Evolutionary conservation across 2,113 vertebrate genomes (phyloP), one percentile per base, ranked within the genome.

Genomic region (Cercopithecus mona): DNA sequence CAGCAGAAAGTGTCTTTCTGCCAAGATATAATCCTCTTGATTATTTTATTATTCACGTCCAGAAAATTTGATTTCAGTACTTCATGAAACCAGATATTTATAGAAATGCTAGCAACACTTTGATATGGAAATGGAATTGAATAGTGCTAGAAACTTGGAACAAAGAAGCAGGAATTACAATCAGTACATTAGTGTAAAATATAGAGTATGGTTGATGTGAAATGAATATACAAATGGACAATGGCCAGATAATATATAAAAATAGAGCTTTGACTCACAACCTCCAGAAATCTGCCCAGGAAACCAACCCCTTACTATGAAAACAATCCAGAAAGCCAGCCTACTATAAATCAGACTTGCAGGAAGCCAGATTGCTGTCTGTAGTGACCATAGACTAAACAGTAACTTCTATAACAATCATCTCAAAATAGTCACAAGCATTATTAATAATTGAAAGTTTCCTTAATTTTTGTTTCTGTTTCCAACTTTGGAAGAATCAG

Each of bases 11-110:
- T 79, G 80, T 48, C 40, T 68, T 88, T 81, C 43, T 92, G 25
- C 48, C 22, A 83, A 89, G 6, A 61, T 55, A 75, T 35, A 91
- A 61, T 79, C 43, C 30, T 91, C 57, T 59, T 3, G 1, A 43
- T 93, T 57, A 89, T 79, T 79, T 89, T 87, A 80, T 94, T 87
- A 93, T 84, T 79, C 50, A 93, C 55, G 76, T 88, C 7, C 66
- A 89, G 52, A 90, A 86, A 86, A 8, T 35, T 80, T 66, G 38
- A 92, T 97, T 97, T 93, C 52, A 78, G 30, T 82, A n/a, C 27
- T 97, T 93, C 38, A 57, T 57, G 23, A 90, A 80, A 66, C 13
- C 14, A 85, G 61, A 79, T 87, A 32, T n/a, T 73, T 86, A 75
- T 18, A 82, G 70, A 96, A 95, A n/a, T 80, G 38, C 0, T 78